phyloP scores from a whole-genome alignment of 2,113 vertebrate genomes.

The Tenebrosternarchus preto region DNA sequence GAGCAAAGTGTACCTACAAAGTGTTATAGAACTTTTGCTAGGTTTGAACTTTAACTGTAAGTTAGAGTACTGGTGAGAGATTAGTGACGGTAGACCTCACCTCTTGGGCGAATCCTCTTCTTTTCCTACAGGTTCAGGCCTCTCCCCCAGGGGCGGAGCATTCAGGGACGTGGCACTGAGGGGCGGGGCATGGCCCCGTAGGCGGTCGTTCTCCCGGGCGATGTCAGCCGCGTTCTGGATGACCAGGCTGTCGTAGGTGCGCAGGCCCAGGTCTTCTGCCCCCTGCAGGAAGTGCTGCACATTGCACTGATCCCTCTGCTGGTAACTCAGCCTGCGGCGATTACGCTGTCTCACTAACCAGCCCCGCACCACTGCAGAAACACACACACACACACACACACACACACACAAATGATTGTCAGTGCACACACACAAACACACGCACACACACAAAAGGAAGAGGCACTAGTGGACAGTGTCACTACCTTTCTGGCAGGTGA shows the following conservation, averaged over 20 bases:
- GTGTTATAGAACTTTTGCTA: too few relatives aligned
- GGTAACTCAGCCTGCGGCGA: slow-evolving; percentile 71
- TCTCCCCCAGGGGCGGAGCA: slow-evolving; percentile 75
- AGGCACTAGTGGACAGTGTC: too few relatives aligned
- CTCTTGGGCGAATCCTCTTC: slow-evolving; percentile 80
- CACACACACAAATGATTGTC: neutral
- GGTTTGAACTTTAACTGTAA: neutral
- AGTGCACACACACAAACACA: slow-evolving; percentile 18
- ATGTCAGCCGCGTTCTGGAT: slow-evolving; percentile 94
- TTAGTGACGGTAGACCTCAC: slow-evolving; percentile 61
- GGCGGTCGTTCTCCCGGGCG: slow-evolving; percentile 85
- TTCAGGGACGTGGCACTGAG: slow-evolving; percentile 54
- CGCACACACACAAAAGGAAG: neutral
- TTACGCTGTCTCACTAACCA: slow-evolving; percentile 84
- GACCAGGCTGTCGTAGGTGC: slow-evolving; percentile 85
- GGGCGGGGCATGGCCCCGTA: slow-evolving; percentile 71
- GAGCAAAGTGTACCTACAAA: too few relatives aligned
- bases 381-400: neutral
- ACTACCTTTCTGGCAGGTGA: slow-evolving; percentile 95
- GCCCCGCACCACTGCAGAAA: slow-evolving; percentile 81
- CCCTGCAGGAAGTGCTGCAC: slow-evolving; percentile 85
- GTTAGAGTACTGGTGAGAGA: neutral
- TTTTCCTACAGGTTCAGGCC: slow-evolving; percentile 74
- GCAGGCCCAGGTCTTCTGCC: slow-evolving; percentile 86
- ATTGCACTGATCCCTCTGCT: slow-evolving; percentile 76